Percentiles rank a stretch among this genome's conserved stretches.
These are phyloP conservation scores for Epizoanthus stellaris DNA, from an alignment of 92 coral and sea anemone species.

Conservation along the genomic window DNA sequence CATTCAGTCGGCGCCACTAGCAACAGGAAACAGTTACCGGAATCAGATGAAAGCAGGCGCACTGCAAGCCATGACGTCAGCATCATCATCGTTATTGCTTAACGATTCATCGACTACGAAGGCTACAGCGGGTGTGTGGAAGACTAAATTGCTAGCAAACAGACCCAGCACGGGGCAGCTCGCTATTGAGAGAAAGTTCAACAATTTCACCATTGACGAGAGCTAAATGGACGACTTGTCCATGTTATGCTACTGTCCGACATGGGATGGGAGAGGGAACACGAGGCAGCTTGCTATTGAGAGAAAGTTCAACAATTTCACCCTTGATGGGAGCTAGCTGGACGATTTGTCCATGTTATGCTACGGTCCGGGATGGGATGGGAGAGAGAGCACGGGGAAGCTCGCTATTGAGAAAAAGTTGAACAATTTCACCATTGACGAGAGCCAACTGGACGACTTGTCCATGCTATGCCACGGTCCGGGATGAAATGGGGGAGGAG, in stretches of 20 bases:
- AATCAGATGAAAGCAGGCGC: slow-evolving; percentile 75
- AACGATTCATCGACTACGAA: slow-evolving; percentile 43
- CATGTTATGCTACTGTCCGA: background rate
- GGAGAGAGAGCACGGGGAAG: slow-evolving; percentile 47
- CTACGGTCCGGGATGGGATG: background rate
- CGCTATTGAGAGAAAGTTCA: slow-evolving; percentile 49
- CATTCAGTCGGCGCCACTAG: slow-evolving; percentile 79
- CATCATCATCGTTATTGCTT: slow-evolving; percentile 13
- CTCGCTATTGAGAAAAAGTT: slow-evolving; percentile 55
- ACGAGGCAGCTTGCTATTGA: slow-evolving; percentile 41
- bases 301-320: slow-evolving; percentile 49
- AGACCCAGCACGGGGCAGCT: slow-evolving; percentile 53
- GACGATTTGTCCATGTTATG: background rate
- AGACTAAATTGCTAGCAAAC: slow-evolving; percentile 42
- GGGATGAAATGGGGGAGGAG: background rate
- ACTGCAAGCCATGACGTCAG: slow-evolving; percentile 70
- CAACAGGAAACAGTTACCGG: slow-evolving; percentile 63
- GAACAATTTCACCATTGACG: slow-evolving; percentile 43
- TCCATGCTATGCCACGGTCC: background rate
- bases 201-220: slow-evolving; percentile 48
- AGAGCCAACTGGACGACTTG: background rate
- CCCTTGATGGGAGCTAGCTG: slow-evolving; percentile 25
- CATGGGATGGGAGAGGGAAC: background rate
- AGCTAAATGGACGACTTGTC: background rate
- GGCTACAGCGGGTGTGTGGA: slow-evolving; percentile 70